phyloP scores from a whole-genome alignment of 2,113 vertebrate species.

The Sylvilagus bachmani region DNA sequence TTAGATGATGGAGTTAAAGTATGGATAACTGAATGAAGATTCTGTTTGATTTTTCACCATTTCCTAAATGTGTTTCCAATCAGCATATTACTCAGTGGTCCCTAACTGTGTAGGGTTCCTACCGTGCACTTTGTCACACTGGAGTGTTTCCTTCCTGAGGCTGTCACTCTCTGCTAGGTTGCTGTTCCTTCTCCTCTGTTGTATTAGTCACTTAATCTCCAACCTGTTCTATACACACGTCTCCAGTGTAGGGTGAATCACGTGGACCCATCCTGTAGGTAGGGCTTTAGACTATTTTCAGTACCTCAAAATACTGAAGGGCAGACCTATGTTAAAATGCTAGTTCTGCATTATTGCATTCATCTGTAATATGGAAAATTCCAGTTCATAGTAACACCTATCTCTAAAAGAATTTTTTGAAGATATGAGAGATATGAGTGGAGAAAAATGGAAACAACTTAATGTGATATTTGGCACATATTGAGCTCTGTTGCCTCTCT shows the following conservation, averaged over 20 bases:
- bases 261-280: background rate
- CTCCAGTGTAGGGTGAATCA: background rate
- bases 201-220: background rate
- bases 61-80: background rate
- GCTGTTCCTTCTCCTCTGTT: background rate
- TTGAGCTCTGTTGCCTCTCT: background rate
- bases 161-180: background rate
- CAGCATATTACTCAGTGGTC: background rate
- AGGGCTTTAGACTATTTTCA: background rate
- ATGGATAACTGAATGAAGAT: background rate
- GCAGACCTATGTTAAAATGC: background rate
- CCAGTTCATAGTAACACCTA: background rate
- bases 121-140: too few species aligned
- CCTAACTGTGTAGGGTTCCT: background rate
- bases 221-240: background rate
- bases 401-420: background rate
- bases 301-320: background rate
- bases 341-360: background rate
- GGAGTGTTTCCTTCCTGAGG: background rate
- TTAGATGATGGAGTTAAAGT: background rate
- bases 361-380: background rate
- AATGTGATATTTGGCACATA: background rate
- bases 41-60: background rate
- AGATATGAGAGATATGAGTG: background rate
- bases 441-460: background rate